These are phyloP conservation scores for Ochropacha duplaris DNA, from an alignment of 2,888 invertebrate genomes.

Conservation along the genomic window DNA sequence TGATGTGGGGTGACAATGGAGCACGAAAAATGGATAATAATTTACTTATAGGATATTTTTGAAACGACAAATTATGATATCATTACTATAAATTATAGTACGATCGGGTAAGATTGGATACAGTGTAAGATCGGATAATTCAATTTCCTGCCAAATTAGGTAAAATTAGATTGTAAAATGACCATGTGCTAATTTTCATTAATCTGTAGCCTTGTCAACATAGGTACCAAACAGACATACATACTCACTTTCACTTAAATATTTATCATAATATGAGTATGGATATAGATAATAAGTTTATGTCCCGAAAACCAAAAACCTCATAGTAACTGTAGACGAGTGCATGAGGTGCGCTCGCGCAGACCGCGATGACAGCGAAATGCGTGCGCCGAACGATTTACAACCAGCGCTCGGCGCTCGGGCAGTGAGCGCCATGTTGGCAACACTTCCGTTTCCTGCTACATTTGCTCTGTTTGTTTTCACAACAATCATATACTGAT, in stretches of 20 bases:
- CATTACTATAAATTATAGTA: too few relatives aligned
- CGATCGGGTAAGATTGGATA: too few relatives aligned
- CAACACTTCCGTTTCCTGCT: constrained; percentile 49
- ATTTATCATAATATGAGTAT: too few relatives aligned
- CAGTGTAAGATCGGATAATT: too few relatives aligned
- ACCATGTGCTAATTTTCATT: too few relatives aligned
- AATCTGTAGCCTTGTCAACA: too few relatives aligned
- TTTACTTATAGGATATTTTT: too few relatives aligned
- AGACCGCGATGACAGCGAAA: constrained; percentile 56
- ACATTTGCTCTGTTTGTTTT: constrained; percentile 4
- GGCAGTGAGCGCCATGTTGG: constrained; percentile 12
- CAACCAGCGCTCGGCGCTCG: constrained; percentile 20
- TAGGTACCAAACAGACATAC: too few relatives aligned
- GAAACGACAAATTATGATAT: too few relatives aligned
- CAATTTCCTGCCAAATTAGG: too few relatives aligned
- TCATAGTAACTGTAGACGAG: constrained; percentile 35
- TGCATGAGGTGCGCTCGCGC: constrained; percentile 30
- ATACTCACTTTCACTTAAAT: too few relatives aligned
- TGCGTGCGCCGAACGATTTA: constrained; percentile 66
- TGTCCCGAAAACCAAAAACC: neutral
- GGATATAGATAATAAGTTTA: neutral
- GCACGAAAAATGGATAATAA: neutral
- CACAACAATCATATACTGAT: neutral
- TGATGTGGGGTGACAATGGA: constrained; percentile 26
- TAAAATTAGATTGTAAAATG: too few relatives aligned